phyloP scores from a whole-genome alignment of 2,797 vertebrate species.

The Anguilla obscura region DNA sequence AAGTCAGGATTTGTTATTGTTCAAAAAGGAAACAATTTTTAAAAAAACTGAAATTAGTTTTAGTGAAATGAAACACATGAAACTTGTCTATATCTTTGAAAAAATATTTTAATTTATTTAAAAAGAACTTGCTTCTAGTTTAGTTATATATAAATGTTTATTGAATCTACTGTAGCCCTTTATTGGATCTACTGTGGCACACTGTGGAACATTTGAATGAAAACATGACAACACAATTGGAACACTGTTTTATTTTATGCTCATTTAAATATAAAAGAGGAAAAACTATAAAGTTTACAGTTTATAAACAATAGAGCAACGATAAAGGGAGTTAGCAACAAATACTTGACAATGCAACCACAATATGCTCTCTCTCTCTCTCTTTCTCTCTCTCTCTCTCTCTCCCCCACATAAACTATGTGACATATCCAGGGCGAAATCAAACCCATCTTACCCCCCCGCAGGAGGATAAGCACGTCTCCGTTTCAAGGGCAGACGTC shows the following conservation, averaged over 20 bases:
- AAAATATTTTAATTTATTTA: background rate
- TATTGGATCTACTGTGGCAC: background rate
- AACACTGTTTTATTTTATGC: background rate
- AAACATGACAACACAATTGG: no score
- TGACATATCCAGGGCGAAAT: background rate
- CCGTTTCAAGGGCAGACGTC: slow-evolving; percentile 15
- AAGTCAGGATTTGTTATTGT: background rate
- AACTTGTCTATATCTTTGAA: background rate
- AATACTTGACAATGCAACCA: background rate
- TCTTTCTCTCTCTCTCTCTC: background rate
- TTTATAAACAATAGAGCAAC: background rate
- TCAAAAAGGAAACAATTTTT: no score
- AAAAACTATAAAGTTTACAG: background rate
- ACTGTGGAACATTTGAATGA: background rate
- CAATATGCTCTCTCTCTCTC: background rate
- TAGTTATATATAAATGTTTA: background rate
- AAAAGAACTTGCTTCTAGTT: background rate
- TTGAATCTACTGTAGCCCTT: background rate
- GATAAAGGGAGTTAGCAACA: background rate
- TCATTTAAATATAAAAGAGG: background rate
- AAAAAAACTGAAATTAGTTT: background rate
- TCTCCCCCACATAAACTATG: background rate
- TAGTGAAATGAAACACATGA: background rate
- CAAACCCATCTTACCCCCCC: background rate
- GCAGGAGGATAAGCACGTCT: background rate